Base-by-base conservation (phyloP, 2,113 vertebrate species). In the Helogale parvula region DNA sequence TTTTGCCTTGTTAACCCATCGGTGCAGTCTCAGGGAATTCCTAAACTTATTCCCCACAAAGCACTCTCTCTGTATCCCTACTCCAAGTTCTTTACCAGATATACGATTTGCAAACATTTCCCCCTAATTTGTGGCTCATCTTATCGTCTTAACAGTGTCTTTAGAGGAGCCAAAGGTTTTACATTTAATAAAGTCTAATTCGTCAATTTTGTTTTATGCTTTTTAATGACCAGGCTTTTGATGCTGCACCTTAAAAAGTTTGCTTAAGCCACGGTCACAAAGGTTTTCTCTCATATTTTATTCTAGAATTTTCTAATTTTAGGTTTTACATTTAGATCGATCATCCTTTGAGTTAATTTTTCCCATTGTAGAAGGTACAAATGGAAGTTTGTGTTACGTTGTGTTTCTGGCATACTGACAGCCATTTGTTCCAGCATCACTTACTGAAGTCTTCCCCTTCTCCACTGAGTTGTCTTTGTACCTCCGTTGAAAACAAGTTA, bases 271-370 rank as follows among this genome's bases (percentile, higher is more conserved):
- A 93, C 95, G 15, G 63, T 93, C 41, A 94, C 68, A 83, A 74
- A 85, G 35, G 25, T 84, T 94, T 90, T 76, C 80, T 82, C 27
- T 83, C 80, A 50, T 3, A 3, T 76, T 92, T 82, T 77, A 69
- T 85, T 69, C 72, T 19, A 57, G 23, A 96, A 89, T 15, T 92
- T 90, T 90, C 85, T 65, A 93, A 65, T 35, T 95, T 93, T 87
- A 95, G 41, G 88, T 76, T 88, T 87, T 72, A 84, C 5, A 88
- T 84, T 88, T 93, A 84, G 47, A 84, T 93, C 60, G 80, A 60
- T 68, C 21, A 85, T 84, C 25, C 23, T 96, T 90, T 90, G 27
- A 94, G 45, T 87, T 71, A 79, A 69, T 50, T 88, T 88, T 82
- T 77, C 31, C 74, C 92, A 68, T 66, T 23, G 63, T 82, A 77